Evolutionary conservation across 2,888 invertebrate species (phyloP).

Genomic region (Microplitis deprimator): DNA sequence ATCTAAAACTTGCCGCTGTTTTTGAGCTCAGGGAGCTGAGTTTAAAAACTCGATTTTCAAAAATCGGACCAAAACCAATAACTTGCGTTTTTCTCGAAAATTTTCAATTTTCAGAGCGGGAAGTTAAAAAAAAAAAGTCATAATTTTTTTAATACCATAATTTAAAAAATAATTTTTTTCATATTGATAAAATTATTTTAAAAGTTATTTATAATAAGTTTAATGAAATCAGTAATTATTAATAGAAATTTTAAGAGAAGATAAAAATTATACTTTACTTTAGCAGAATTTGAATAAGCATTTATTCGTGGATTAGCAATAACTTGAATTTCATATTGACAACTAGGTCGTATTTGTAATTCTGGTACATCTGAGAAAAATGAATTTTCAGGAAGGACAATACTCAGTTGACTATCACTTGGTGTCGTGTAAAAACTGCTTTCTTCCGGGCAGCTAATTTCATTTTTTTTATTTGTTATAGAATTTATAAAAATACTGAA

Average conservation of each 20-base stretch:
- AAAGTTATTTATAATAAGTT: too few species aligned
- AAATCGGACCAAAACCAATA: too few species aligned
- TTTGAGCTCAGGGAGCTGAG: too few species aligned
- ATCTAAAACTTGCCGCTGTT: neutral
- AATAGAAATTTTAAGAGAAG: too few species aligned
- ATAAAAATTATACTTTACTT: constrained; percentile 30
- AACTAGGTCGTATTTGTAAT: constrained; percentile 58
- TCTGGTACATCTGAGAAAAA: constrained; percentile 57
- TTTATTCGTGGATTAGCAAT: constrained; percentile 61
- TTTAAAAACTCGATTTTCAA: too few species aligned
- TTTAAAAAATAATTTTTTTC: too few species aligned
- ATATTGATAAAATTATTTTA: too few species aligned
- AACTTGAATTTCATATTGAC: constrained; percentile 61
- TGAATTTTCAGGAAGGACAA: constrained; percentile 58
- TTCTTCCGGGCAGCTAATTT: constrained; percentile 55
- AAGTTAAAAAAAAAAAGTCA: too few species aligned
- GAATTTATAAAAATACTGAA: constrained; percentile 58
- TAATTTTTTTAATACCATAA: too few species aligned
- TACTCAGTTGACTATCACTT: constrained; percentile 50
- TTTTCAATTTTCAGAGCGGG: too few species aligned
- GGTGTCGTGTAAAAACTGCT: constrained; percentile 55
- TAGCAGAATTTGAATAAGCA: constrained; percentile 41
- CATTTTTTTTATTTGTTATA: constrained; percentile 39
- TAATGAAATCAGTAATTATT: neutral
- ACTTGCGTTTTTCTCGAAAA: neutral